These are phyloP conservation scores for Acleris literana DNA, from an alignment of 2,888 invertebrate species.

Conservation along the genomic window DNA sequence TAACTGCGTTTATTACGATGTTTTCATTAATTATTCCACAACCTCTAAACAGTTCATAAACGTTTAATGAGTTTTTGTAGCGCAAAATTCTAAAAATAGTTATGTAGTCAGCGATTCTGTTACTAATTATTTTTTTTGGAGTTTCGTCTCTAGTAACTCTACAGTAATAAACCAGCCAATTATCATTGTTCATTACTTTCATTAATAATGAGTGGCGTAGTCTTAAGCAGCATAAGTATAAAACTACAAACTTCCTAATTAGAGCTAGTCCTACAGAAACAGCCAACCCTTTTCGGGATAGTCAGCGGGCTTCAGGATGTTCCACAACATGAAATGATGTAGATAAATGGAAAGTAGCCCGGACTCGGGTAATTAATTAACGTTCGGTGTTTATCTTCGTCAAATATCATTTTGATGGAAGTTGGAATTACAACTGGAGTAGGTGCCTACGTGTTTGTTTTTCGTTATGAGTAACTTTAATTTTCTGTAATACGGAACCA, in stretches of 20 bases:
- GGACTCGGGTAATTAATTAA: constrained; percentile 14
- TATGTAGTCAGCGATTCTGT: no score
- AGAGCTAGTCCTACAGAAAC: constrained; percentile 40
- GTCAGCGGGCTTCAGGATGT: constrained; percentile 42
- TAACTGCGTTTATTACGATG: constrained; percentile 1
- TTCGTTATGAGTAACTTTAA: background rate
- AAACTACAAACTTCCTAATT: constrained; percentile 43
- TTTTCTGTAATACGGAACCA: background rate
- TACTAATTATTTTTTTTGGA: no score
- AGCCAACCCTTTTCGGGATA: constrained; percentile 47
- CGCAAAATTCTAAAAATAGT: no score
- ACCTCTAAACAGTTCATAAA: background rate
- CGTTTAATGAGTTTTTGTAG: no score
- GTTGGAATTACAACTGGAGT: background rate
- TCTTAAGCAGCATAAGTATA: constrained; percentile 26
- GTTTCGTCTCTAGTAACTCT: no score
- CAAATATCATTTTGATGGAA: constrained; percentile 14
- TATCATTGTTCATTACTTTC: constrained; percentile 4
- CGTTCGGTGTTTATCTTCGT: constrained; percentile 10
- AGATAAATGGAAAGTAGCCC: constrained; percentile 19
- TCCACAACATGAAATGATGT: constrained; percentile 35
- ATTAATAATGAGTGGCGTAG: background rate
- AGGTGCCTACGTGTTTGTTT: no score
- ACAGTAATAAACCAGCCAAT: background rate
- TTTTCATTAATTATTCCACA: constrained; percentile 4